Evolutionary conservation across 2,888 invertebrate genomes (phyloP).

Genomic region (Bursaphelenchus okinawaensis): DNA sequence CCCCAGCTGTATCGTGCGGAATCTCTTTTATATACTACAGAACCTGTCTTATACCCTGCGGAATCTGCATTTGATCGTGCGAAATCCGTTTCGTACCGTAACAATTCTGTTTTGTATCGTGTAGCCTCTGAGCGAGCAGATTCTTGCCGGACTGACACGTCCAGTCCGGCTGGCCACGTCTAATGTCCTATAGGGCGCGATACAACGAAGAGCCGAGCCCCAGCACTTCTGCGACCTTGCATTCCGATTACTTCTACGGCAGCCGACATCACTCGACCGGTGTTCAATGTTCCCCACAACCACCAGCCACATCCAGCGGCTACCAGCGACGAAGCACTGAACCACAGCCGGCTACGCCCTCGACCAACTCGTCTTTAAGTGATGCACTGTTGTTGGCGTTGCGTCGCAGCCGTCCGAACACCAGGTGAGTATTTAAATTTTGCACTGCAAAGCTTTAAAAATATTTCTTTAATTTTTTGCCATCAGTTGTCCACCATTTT

Average conservation of each 20-base stretch:
- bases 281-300: neutral
- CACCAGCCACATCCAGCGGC: neutral
- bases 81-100: too few species aligned
- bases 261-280: neutral
- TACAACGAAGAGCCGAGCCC: neutral
- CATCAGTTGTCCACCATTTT: too few species aligned
- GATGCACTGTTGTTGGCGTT: slow-evolving; percentile 28
- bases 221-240: neutral
- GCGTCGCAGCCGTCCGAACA: slow-evolving; percentile 30
- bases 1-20: too few species aligned
- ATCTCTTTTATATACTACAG: too few species aligned
- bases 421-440: slow-evolving; percentile 18
- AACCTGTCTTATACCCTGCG: too few species aligned
- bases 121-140: too few species aligned
- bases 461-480: too few species aligned
- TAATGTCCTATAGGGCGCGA: neutral
- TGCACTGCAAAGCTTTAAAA: too few species aligned
- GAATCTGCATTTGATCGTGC: too few species aligned
- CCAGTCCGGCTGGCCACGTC: too few species aligned
- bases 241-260: neutral
- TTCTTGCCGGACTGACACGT: neutral
- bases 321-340: neutral
- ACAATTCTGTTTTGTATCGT: too few species aligned
- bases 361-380: slow-evolving; percentile 6
- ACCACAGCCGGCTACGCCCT: neutral